Conservation (phyloP, 2,888 invertebrate species). For the Hirudinaria manillensis region DNA sequence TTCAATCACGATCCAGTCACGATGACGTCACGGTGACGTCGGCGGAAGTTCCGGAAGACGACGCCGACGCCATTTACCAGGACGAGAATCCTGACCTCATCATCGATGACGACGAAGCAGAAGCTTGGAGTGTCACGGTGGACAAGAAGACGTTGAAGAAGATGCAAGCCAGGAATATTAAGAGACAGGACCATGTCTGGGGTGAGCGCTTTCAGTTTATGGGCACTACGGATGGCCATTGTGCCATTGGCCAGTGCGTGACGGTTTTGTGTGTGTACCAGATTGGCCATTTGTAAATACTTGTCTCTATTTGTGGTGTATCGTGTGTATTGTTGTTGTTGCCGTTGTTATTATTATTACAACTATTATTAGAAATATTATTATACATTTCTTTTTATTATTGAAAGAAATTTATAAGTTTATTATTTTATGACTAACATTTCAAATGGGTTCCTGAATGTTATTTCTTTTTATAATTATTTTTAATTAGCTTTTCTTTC, state of each 20-base stretch:
- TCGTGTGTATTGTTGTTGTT: too few species aligned
- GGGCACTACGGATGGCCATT: too few species aligned
- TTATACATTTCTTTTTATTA: too few species aligned
- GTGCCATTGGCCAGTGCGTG: neutral
- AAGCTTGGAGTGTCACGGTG: constrained; percentile 86
- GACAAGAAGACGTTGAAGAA: constrained; percentile 67
- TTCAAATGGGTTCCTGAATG: too few species aligned
- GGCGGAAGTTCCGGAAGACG: constrained; percentile 1
- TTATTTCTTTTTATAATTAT: neutral
- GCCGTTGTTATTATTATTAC: neutral
- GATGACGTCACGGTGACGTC: constrained; percentile 4
- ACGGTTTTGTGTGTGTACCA: neutral
- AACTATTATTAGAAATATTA: too few species aligned
- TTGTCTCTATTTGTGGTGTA: neutral
- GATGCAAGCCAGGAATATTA: constrained; percentile 73
- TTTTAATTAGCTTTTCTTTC: neutral
- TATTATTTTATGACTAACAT: too few species aligned
- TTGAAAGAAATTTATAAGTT: too few species aligned
- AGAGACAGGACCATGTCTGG: constrained; percentile 91
- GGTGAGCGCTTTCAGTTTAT: constrained; percentile 47
- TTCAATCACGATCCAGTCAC: neutral
- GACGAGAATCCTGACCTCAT: constrained; percentile 53
- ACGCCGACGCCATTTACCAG: constrained; percentile 19
- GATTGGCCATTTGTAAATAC: neutral
- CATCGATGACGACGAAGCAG: constrained; percentile 64